These are phyloP conservation scores for Phalangium opilio DNA, from an alignment of 2,888 invertebrate genomes.

Conservation along the genomic window DNA sequence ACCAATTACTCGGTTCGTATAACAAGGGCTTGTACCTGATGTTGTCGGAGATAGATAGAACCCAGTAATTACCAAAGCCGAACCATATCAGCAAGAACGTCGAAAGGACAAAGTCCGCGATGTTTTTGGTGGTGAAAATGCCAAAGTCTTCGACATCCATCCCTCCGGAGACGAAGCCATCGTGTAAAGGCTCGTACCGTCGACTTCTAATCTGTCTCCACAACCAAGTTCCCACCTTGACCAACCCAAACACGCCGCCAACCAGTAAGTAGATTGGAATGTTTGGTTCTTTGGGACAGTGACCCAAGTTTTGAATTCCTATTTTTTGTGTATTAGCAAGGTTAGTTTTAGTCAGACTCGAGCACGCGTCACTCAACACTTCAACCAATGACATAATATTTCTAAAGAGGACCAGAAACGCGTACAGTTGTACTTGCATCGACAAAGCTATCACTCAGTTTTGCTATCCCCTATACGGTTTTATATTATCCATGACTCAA, in stretches of 20 bases:
- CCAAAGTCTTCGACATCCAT: constrained; percentile 25
- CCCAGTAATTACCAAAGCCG: constrained; percentile 62
- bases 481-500: too few relatives aligned
- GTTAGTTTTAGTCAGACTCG: too few relatives aligned
- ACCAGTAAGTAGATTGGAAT: constrained; percentile 69
- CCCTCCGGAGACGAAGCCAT: constrained; percentile 23
- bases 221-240: constrained; percentile 37
- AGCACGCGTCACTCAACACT: too few relatives aligned
- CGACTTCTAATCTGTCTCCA: constrained; percentile 49
- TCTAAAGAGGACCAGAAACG: too few relatives aligned
- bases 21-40: constrained; percentile 55
- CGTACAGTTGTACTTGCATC: too few relatives aligned
- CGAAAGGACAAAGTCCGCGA: constrained; percentile 50
- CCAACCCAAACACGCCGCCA: constrained; percentile 57
- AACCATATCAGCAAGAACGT: constrained; percentile 59
- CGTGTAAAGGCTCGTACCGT: constrained; percentile 31
- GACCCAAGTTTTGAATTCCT: constrained; percentile 63
- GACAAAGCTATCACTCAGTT: too few relatives aligned
- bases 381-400: too few relatives aligned
- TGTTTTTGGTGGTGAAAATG: constrained; percentile 40
- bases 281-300: constrained; percentile 59
- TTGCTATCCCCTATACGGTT: too few relatives aligned
- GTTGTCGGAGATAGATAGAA: constrained; percentile 50
- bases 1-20: constrained; percentile 64
- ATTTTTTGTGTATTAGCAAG: too few relatives aligned